Evolutionary conservation across 1,140 invertebrate genomes (phyloP).

Genomic region (Lamellibrachia luymesi): DNA sequence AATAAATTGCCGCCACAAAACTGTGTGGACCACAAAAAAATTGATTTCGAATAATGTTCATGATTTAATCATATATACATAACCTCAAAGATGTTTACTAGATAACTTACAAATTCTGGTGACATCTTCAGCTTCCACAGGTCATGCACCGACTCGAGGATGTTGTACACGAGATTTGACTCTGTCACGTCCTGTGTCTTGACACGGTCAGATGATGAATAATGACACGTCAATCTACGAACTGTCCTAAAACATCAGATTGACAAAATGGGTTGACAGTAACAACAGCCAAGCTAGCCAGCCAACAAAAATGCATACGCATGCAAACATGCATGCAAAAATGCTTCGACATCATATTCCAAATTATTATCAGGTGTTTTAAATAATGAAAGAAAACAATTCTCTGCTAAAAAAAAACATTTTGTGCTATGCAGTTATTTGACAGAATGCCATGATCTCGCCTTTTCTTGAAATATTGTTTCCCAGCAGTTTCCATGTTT

Average conservation of each 20-base stretch:
- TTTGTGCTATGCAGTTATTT: no score
- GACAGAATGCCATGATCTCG: no score
- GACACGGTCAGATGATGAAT: conserved; percentile 14
- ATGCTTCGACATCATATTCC: background rate
- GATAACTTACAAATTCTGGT: conserved; percentile 67
- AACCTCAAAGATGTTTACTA: background rate
- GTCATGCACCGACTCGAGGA: conserved; percentile 78
- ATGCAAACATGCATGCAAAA: background rate
- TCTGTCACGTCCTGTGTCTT: conserved; percentile 26
- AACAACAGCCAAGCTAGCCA: background rate
- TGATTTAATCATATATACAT: background rate
- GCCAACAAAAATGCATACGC: conserved; percentile 9
- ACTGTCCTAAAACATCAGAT: conserved; percentile 6
- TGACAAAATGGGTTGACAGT: background rate
- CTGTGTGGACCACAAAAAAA: background rate
- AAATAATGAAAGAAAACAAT: no score
- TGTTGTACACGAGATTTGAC: conserved; percentile 77
- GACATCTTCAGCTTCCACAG: conserved; percentile 70
- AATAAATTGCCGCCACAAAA: background rate
- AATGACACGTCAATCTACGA: conserved; percentile 13
- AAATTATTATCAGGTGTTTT: no score
- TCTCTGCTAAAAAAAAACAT: no score
- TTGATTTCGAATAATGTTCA: background rate
- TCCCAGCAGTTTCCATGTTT: no score
- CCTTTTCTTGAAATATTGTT: no score